These are phyloP conservation scores for Andricus grossulariae DNA, from an alignment of 1,140 invertebrate genomes.

Conservation along the genomic window DNA sequence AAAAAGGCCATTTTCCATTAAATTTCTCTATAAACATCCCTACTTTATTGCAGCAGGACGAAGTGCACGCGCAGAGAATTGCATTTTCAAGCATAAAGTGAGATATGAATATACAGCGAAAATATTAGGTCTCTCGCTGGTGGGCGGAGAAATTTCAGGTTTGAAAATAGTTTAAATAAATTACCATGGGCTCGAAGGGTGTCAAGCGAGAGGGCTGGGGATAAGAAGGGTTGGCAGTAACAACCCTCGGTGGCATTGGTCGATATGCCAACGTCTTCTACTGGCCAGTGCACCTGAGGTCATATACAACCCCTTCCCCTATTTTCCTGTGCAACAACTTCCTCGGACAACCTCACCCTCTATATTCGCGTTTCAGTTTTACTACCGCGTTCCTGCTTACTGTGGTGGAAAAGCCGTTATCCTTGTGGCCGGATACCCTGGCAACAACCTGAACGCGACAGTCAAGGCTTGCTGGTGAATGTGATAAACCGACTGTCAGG, in stretches of 20 bases:
- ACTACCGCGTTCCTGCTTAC: constrained; percentile 19
- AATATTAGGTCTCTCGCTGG: too few relatives aligned
- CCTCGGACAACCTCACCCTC: constrained; percentile 12
- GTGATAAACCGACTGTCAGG: neutral
- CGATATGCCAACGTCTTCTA: constrained; percentile 57
- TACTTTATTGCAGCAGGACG: too few relatives aligned
- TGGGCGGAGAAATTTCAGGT: neutral
- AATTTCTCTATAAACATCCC: too few relatives aligned
- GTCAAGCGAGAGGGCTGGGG: constrained; percentile 38
- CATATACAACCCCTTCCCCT: constrained; percentile 43
- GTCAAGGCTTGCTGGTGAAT: neutral
- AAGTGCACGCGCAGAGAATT: too few relatives aligned
- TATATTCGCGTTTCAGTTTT: constrained; percentile 28
- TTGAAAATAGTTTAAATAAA: neutral
- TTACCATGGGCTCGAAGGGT: neutral
- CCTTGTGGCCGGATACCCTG: constrained; percentile 14
- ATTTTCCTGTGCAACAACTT: constrained; percentile 4
- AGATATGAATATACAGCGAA: too few relatives aligned
- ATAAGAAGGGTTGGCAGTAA: constrained; percentile 23
- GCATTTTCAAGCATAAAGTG: too few relatives aligned
- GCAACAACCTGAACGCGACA: constrained; percentile 12
- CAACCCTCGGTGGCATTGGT: constrained; percentile 44
- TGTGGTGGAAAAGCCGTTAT: constrained; percentile 28
- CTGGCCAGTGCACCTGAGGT: constrained; percentile 50
- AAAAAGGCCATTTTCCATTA: too few relatives aligned